Evolutionary conservation across 53 echinoderm and acorn worm genomes (phyloP).

Genomic region (Echinarachnius parma): DNA sequence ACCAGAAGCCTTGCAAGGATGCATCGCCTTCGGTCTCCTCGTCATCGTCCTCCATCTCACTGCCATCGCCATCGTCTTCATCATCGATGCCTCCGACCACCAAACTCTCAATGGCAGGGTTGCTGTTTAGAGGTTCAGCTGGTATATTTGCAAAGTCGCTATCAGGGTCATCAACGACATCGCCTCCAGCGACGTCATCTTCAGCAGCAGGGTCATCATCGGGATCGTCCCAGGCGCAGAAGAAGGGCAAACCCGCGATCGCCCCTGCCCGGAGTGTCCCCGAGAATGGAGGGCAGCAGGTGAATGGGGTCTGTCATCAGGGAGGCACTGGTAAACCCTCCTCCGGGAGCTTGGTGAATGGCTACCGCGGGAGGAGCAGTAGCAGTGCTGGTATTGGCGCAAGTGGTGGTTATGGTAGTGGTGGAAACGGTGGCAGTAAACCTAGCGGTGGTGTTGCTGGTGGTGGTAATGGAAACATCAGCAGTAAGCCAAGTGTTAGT

Average conservation of each 20-base stretch:
- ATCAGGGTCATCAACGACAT: neutral
- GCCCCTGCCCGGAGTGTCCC: neutral
- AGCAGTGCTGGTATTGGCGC: neutral
- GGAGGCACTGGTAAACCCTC: neutral
- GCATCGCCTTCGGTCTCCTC: conserved; percentile 9
- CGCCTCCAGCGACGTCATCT: no score
- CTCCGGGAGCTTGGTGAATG: conserved; percentile 12
- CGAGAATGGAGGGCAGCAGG: conserved; percentile 11
- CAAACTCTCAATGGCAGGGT: conserved; percentile 30
- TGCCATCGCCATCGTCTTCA: neutral
- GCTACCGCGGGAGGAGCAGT: neutral
- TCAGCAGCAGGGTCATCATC: no score
- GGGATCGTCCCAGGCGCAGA: no score
- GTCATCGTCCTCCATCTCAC: conserved; percentile 13
- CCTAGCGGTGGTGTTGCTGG: neutral
- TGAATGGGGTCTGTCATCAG: conserved; percentile 33
- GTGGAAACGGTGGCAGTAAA: neutral
- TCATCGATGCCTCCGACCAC: neutral
- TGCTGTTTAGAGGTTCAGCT: conserved; percentile 22
- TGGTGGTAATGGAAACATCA: conserved; percentile 3
- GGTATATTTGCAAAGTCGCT: neutral
- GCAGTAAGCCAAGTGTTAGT: neutral
- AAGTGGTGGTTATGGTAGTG: neutral
- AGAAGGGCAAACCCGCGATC: no score
- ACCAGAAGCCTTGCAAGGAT: neutral